phyloP scores from a whole-genome alignment of 2,113 vertebrate species.

The Silurus meridionalis region DNA sequence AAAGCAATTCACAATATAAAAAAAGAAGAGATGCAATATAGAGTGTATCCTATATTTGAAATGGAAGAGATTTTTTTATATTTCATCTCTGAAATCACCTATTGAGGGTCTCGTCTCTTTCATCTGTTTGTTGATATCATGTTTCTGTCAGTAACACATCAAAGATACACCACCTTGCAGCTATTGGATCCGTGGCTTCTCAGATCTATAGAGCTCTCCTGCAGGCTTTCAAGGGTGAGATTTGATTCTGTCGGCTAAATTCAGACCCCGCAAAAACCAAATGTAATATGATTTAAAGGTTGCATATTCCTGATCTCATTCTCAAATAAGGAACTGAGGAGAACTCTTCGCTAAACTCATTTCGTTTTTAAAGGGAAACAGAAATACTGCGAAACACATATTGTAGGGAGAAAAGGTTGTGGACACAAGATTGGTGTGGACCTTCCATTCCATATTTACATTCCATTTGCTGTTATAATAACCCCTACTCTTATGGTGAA shows the following conservation, averaged over 20 bases:
- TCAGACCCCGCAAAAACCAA: neutral
- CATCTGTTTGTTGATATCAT: neutral
- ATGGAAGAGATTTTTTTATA: neutral
- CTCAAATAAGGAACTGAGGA: neutral
- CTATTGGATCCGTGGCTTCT: neutral
- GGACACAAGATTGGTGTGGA: too few relatives aligned
- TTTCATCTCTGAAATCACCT: neutral
- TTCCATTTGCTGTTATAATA: too few relatives aligned
- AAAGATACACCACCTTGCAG: neutral
- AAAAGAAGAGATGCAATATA: neutral
- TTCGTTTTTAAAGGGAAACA: neutral
- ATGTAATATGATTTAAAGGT: neutral
- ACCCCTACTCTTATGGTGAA: too few relatives aligned
- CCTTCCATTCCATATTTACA: too few relatives aligned
- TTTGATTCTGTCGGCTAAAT: neutral
- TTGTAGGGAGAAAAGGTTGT: too few relatives aligned
- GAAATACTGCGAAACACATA: neutral
- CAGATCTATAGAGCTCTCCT: neutral
- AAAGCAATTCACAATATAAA: neutral
- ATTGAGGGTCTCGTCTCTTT: neutral
- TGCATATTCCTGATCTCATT: neutral
- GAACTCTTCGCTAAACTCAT: neutral
- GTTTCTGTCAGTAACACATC: neutral
- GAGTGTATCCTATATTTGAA: neutral
- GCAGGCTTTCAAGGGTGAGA: neutral